Evolutionary conservation across 2,888 invertebrate genomes (phyloP).

Genomic region (Pomacea canaliculata): DNA sequence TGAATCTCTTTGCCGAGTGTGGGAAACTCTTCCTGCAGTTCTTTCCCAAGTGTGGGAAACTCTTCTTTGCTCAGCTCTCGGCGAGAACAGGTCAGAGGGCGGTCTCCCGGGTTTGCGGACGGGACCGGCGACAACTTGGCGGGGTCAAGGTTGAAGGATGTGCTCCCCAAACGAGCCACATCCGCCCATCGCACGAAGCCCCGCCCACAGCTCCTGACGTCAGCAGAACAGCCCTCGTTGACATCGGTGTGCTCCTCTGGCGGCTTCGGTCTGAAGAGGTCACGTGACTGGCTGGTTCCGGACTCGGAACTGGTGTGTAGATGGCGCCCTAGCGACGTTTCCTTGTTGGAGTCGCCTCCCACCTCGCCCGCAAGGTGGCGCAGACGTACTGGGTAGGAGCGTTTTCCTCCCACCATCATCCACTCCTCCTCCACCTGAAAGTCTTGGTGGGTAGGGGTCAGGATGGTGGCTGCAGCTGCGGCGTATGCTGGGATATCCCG

Average conservation of each 20-base stretch:
- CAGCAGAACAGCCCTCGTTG: background rate
- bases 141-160: conserved; percentile 1
- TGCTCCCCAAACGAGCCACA: conserved; percentile 26
- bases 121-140: background rate
- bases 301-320: too few relatives aligned
- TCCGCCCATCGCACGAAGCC: conserved; percentile 36
- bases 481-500: conserved; percentile 16
- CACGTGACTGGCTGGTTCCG: background rate
- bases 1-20: too few relatives aligned
- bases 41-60: background rate
- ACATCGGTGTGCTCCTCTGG: background rate
- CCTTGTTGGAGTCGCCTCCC: background rate
- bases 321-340: background rate
- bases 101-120: background rate
- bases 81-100: background rate
- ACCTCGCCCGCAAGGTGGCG: background rate
- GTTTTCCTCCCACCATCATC: conserved; percentile 23
- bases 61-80: background rate
- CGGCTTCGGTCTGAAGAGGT: background rate
- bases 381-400: conserved; percentile 9
- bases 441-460: background rate
- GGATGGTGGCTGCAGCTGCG: background rate
- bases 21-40: too few relatives aligned
- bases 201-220: background rate
- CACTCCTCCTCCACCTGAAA: conserved; percentile 18